Percentiles rank a stretch among this genome's conserved stretches.
Evolutionary conservation across 2,888 invertebrate species (phyloP).

Genomic region (Augochlorella aurata): DNA sequence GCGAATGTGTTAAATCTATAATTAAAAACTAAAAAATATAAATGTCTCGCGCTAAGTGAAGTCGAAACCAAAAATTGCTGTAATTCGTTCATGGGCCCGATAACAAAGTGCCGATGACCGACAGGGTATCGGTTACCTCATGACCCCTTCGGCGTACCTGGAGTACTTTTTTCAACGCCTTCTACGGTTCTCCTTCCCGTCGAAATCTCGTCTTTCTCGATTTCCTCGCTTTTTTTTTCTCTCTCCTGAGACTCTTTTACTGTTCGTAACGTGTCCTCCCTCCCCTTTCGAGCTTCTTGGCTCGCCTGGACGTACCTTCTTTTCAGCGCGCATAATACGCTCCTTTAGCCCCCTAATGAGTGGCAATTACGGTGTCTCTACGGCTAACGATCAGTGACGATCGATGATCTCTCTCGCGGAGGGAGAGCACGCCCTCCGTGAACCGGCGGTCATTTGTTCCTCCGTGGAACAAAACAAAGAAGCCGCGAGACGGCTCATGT

Average conservation of each 20-base stretch:
- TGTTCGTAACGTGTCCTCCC: constrained; percentile 27
- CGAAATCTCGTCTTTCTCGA: constrained; percentile 36
- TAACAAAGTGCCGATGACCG: constrained; percentile 68
- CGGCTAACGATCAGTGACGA: constrained; percentile 72
- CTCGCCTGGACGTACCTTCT: constrained; percentile 62
- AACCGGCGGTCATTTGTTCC: constrained; percentile 69
- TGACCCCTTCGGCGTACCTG: constrained; percentile 61
- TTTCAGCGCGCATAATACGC: constrained; percentile 72
- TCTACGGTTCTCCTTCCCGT: constrained; percentile 45
- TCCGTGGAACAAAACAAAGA: constrained; percentile 64
- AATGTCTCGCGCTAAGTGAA: neutral
- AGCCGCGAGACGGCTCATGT: constrained; percentile 30
- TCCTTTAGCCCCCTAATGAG: constrained; percentile 74
- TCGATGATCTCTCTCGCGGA: constrained; percentile 69
- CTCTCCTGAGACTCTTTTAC: constrained; percentile 32
- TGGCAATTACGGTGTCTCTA: constrained; percentile 73
- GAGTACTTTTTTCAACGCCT: constrained; percentile 76
- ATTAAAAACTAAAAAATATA: too few relatives aligned
- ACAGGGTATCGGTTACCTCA: constrained; percentile 75
- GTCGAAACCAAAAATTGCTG: constrained; percentile 47
- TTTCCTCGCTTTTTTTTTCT: constrained; percentile 31
- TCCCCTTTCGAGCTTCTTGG: constrained; percentile 43
- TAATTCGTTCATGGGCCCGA: constrained; percentile 70
- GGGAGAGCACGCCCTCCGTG: constrained; percentile 68
- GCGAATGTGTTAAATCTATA: too few relatives aligned